Conservation (phyloP, 92 coral and sea anemone genomes). For the Paragorgia papillata region DNA sequence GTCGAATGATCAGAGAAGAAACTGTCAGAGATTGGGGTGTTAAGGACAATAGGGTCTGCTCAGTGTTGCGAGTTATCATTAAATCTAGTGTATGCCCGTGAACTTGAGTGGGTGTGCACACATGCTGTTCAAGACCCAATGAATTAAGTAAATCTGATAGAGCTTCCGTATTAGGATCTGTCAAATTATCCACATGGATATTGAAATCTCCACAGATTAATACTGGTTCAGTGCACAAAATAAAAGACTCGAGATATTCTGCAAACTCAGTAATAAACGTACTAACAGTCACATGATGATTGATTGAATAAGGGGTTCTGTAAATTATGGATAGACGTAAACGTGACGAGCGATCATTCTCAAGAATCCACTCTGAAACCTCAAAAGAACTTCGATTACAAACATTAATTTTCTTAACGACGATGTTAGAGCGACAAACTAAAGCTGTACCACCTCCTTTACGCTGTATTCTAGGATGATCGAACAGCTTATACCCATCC, state of each 20-base stretch:
- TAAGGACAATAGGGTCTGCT: conserved; percentile 17
- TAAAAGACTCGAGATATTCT: conserved; percentile 54
- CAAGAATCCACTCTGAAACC: conserved; percentile 33
- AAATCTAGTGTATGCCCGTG: conserved; percentile 30
- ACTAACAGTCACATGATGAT: conserved; percentile 37
- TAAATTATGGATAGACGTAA: conserved; percentile 44
- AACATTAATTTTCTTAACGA: conserved; percentile 28
- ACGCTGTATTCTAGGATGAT: conserved; percentile 11
- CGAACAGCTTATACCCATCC: conserved; percentile 10
- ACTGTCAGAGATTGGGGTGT: conserved; percentile 16
- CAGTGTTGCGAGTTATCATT: conserved; percentile 24
- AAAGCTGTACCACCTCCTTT: conserved; percentile 46
- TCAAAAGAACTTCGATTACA: conserved; percentile 29
- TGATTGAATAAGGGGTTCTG: conserved; percentile 49
- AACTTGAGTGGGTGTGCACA: neutral
- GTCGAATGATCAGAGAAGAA: conserved; percentile 41
- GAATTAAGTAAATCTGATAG: conserved; percentile 42
- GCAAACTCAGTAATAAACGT: conserved; percentile 55
- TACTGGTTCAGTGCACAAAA: conserved; percentile 49
- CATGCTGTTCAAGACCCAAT: conserved; percentile 36
- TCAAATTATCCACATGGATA: conserved; percentile 18
- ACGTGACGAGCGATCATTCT: conserved; percentile 19
- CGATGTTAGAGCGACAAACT: conserved; percentile 24
- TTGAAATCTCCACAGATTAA: conserved; percentile 51
- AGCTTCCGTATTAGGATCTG: conserved; percentile 15